Conservation (phyloP, 2,888 invertebrate species). For the Carterocephalus palaemon region DNA sequence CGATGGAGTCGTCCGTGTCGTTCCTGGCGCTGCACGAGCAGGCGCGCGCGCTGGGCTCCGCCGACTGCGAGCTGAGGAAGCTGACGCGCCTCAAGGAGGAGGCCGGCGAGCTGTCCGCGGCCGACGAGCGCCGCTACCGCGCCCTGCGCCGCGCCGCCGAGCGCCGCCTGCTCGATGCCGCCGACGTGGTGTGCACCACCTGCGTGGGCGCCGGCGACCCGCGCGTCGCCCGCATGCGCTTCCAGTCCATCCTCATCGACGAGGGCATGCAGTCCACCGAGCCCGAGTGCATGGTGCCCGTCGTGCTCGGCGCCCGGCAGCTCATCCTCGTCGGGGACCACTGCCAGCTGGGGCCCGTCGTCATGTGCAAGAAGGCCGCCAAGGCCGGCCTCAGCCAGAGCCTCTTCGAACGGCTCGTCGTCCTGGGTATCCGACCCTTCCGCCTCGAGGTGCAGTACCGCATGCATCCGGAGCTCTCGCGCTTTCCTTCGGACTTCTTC, state of each 20-base stretch:
- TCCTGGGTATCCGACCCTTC: conserved; percentile 97
- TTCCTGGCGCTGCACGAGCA: conserved; percentile 98
- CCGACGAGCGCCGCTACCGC: conserved; percentile 96
- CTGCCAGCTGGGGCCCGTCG: conserved; percentile 98
- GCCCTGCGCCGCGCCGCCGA: conserved; percentile 94
- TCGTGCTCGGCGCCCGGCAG: conserved; percentile 97
- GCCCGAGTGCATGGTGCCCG: conserved; percentile 99
- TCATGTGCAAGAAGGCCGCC: conserved; percentile 99
- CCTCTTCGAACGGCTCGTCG: conserved; percentile 97
- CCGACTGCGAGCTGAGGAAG: conserved; percentile 93
- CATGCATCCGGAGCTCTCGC: conserved; percentile 98
- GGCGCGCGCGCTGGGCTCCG: conserved; percentile 95
- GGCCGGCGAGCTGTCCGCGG: conserved; percentile 96
- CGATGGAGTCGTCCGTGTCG: conserved; percentile 98
- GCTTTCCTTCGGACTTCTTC: conserved; percentile 99
- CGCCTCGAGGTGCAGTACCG: conserved; percentile 98
- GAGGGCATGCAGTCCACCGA: conserved; percentile 98
- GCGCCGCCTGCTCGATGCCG: conserved; percentile 93
- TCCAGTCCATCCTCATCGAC: conserved; percentile 97
- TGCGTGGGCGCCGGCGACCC: conserved; percentile 99
- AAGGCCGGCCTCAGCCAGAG: conserved; percentile 98
- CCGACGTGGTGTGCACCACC: conserved; percentile 99
- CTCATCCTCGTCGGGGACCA: conserved; percentile 99
- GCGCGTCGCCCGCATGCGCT: conserved; percentile 93
- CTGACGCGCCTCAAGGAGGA: conserved; percentile 98